These are phyloP conservation scores for Sapayoa aenigma DNA, from an alignment of 2,113 vertebrate genomes.

Conservation along the genomic window DNA sequence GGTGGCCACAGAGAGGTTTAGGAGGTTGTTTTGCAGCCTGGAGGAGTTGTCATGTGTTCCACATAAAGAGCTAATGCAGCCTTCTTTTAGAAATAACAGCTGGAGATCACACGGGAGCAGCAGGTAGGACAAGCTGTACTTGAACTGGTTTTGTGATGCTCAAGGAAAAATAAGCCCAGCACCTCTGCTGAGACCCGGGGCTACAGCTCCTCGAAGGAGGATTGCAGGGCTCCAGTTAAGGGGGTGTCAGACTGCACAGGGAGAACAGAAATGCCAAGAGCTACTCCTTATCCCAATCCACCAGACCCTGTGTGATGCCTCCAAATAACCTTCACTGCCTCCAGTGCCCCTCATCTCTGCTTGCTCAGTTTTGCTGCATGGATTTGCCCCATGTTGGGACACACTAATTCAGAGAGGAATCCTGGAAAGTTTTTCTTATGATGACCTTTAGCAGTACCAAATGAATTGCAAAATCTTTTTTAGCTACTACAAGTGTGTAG, in stretches of 20 bases:
- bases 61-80: neutral
- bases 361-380: neutral
- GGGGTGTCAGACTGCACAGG: neutral
- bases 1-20: neutral
- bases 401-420: neutral
- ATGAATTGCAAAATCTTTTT: constrained; percentile 52
- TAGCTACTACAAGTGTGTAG: constrained; percentile 36
- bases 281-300: accelerated
- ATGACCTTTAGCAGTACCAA: constrained; percentile 60
- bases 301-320: accelerated
- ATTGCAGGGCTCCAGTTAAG: neutral
- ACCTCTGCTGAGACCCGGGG: neutral
- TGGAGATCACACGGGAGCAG: neutral
- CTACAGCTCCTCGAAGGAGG: neutral
- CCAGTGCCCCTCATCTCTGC: accelerated
- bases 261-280: neutral
- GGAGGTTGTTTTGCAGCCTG: neutral
- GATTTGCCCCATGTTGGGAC: neutral
- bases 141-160: neutral
- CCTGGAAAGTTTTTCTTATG: neutral
- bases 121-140: neutral
- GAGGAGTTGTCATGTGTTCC: neutral
- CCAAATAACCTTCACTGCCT: neutral
- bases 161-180: neutral
- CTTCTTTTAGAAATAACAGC: neutral